Evolutionary conservation across 2,113 vertebrate species (phyloP).

Genomic region (Cromileptes altivelis): DNA sequence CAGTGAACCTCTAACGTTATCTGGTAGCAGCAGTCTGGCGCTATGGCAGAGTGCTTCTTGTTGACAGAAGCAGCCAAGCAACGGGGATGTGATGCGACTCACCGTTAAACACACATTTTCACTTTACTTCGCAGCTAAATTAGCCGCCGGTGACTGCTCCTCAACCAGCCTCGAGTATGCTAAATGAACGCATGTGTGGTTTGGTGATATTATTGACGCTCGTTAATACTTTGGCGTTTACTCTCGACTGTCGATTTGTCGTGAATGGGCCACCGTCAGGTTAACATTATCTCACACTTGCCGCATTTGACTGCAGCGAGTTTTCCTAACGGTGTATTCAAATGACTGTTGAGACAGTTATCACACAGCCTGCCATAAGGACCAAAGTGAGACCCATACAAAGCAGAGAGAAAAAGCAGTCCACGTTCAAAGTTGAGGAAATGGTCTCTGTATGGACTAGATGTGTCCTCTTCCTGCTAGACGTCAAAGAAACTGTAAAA

Average conservation of each 20-base stretch:
- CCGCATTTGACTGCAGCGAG: slow-evolving; percentile 63
- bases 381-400: too few species aligned
- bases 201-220: neutral
- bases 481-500: neutral
- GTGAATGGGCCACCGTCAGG: slow-evolving; percentile 40
- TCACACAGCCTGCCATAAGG: neutral
- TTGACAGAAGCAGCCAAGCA: slow-evolving; percentile 81
- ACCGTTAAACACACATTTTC: slow-evolving; percentile 28
- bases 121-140: slow-evolving; percentile 5
- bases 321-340: slow-evolving; percentile 34
- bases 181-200: neutral
- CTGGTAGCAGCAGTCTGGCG: slow-evolving; percentile 41
- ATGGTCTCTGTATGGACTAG: neutral
- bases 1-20: slow-evolving; percentile 20
- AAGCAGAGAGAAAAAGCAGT: neutral
- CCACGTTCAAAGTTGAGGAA: neutral
- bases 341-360: slow-evolving; percentile 1
- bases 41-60: slow-evolving; percentile 60
- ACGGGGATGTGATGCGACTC: slow-evolving; percentile 68
- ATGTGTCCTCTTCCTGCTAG: slow-evolving; percentile 2
- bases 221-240: slow-evolving; percentile 24
- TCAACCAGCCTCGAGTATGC: neutral
- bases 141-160: too few species aligned
- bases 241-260: slow-evolving; percentile 26
- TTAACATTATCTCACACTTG: slow-evolving; percentile 36